Evolutionary conservation across 2,797 vertebrate species (phyloP).

Genomic region (Syngnathus rostellatus): DNA sequence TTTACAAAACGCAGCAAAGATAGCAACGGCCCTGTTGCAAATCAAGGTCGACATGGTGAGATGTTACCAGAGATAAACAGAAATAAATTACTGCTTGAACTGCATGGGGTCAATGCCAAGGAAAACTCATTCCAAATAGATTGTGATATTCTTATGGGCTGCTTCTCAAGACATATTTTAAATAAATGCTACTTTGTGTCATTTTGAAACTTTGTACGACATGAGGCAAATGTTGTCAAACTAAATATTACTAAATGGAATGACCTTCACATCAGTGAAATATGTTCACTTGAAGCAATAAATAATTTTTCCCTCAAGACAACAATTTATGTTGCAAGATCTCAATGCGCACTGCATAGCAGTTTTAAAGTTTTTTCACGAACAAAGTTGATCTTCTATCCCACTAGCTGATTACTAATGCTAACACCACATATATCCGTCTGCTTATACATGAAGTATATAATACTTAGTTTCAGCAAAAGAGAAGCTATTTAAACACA

Average conservation of each 20-base stretch:
- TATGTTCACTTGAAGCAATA: background rate
- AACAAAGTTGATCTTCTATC: too few species aligned
- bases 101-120: conserved; percentile 4
- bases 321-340: background rate
- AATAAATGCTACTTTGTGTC: background rate
- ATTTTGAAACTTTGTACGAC: background rate
- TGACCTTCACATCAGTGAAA: background rate
- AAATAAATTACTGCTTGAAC: conserved; percentile 26
- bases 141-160: conserved; percentile 7
- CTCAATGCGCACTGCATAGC: too few species aligned
- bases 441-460: too few species aligned
- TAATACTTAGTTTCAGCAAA: too few species aligned
- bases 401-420: too few species aligned
- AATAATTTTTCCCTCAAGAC: background rate
- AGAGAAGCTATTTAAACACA: too few species aligned
- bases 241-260: background rate
- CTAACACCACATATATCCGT: too few species aligned
- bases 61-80: conserved; percentile 39
- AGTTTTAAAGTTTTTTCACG: too few species aligned
- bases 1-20: conserved; percentile 45
- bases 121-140: conserved; percentile 18
- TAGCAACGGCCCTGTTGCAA: conserved; percentile 32
- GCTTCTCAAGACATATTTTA: background rate
- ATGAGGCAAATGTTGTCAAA: background rate
- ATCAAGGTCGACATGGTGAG: conserved; percentile 27